Conservation (phyloP, 2,113 vertebrate species). For the Xyrauchen texanus region DNA sequence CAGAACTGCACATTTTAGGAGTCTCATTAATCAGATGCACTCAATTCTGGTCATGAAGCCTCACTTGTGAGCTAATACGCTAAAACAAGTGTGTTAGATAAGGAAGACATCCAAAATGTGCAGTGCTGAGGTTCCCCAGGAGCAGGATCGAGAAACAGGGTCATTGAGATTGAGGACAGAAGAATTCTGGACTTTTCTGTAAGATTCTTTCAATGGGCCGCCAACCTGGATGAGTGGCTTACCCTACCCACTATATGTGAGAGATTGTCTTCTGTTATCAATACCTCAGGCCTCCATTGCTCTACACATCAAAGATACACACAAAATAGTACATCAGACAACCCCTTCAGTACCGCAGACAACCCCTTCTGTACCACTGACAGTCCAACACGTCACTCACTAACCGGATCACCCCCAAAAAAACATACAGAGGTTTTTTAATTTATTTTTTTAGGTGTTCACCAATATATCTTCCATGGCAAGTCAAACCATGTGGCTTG, state of each 20-base stretch:
- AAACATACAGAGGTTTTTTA: not conserved
- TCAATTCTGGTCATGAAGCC: too few species aligned
- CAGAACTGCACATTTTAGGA: too few species aligned
- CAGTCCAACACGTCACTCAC: constrained; percentile 43
- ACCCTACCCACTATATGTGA: constrained; percentile 83
- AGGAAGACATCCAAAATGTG: too few species aligned
- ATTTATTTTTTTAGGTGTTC: not conserved
- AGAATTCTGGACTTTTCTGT: too few species aligned
- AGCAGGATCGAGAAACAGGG: too few species aligned
- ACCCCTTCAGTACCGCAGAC: constrained; percentile 19
- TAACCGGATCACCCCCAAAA: constrained; percentile 27
- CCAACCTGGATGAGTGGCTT: constrained; percentile 75
- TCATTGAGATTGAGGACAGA: too few species aligned
- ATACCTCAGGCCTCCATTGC: constrained; percentile 70
- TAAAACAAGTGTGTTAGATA: too few species aligned
- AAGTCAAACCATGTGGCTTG: constrained; percentile 59
- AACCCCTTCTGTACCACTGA: constrained; percentile 28
- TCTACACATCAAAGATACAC: constrained; percentile 54
- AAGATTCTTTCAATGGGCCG: constrained; percentile 64
- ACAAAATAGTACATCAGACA: constrained; percentile 42
- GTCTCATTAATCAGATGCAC: too few species aligned
- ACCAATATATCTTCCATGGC: not conserved
- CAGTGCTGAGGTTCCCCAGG: too few species aligned
- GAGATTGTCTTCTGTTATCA: constrained; percentile 76
- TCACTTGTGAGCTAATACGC: too few species aligned